Base-by-base conservation (phyloP, 2,113 vertebrate genomes). In the Xiphophorus maculatus region DNA sequence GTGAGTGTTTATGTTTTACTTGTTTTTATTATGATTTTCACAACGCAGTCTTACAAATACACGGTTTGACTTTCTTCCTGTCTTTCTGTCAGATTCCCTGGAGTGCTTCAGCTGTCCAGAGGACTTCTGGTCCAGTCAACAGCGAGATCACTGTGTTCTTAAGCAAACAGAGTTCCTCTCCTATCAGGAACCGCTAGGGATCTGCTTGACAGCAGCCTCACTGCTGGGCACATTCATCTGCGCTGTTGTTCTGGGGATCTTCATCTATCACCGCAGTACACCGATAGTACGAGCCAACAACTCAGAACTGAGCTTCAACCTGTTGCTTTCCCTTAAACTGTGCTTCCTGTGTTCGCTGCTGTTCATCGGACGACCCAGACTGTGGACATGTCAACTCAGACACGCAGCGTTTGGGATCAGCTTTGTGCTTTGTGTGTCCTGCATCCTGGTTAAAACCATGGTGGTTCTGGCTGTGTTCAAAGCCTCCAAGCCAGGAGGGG, bases 111-210 rank as follows among this genome's bases (percentile, higher is more conserved):
- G 12, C 32, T 94, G 94, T 82, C 90, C 90, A 51, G 77, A 90
- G 0, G 89, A 94, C 44, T 94, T 92, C 77, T 94, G 93, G 93
- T 90, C 93, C 37, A 92, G 66, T 15, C 75, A 5, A 3, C 71
- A 83, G 14, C 84, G 70, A 30, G 84, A 92, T 66, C 72, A 22
- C 1, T 94, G 92, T 64, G 42, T 93, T 19, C 90, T 82, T 0
- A 93, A 93, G 63, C 81, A 80, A 66, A 77, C 85, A 19, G 88
- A 92, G 69, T 94, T 92, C 13, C 91, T 93, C 1, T 92, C 92
- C 12, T 91, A 87, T 74, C 48, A 87, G 14, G 91, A 93, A 22
- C 77, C 87, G 37, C 71, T 79, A 42, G 3, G 71, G 48, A 63
- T 79, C 42, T 79, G 71, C 14, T 71, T 93, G 79, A 89, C 88